Evolutionary conservation across 2,888 invertebrate species (phyloP).

Genomic region (Lamellibrachia satsuma): DNA sequence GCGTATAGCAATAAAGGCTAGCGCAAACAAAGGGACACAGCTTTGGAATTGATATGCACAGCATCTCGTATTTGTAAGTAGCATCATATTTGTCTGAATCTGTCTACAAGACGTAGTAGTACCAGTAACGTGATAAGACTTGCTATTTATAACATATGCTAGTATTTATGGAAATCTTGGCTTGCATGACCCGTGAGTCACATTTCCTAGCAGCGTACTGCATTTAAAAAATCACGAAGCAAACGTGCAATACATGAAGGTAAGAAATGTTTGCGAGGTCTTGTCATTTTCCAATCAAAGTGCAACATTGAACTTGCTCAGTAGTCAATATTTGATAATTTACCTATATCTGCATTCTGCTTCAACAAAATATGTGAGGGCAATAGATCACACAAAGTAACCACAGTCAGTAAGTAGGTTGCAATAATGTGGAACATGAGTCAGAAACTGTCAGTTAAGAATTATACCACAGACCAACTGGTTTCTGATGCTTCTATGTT

Average conservation of each 20-base stretch:
- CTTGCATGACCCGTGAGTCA: neutral
- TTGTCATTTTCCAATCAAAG: neutral
- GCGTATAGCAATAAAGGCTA: neutral
- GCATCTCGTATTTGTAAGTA: neutral
- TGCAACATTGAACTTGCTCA: neutral
- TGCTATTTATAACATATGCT: conserved; percentile 6
- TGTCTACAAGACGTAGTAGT: neutral
- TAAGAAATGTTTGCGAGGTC: neutral
- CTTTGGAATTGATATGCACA: neutral
- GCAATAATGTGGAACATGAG: neutral
- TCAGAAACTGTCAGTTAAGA: neutral
- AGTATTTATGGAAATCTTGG: neutral
- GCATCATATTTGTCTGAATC: neutral
- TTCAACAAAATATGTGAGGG: neutral
- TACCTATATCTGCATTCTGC: neutral
- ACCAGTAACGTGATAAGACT: neutral
- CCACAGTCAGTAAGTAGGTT: neutral
- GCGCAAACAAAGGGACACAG: neutral
- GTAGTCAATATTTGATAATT: neutral
- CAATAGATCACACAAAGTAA: neutral
- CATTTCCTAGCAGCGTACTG: neutral
- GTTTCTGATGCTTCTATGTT: neutral
- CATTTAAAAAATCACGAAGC: neutral
- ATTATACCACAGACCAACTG: neutral
- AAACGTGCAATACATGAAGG: neutral